Conservation (phyloP, 2,888 invertebrate genomes). For the Saturnia pavonia region DNA sequence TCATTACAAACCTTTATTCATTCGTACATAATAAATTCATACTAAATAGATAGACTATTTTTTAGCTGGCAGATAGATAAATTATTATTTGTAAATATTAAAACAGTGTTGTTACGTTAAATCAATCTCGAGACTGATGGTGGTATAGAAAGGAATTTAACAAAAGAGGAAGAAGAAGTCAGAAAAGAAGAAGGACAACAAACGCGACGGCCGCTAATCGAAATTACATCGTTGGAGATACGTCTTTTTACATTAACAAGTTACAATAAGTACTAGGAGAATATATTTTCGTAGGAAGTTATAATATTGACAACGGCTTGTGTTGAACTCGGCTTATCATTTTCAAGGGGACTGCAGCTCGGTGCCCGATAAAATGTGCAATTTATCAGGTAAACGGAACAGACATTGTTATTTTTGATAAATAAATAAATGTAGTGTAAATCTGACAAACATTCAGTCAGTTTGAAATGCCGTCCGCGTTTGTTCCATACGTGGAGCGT, state of each 20-base stretch:
- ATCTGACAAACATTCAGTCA: not conserved
- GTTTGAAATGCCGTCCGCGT: not conserved
- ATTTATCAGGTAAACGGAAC: slow-evolving; percentile 4
- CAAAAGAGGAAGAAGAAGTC: no score
- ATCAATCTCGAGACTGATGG: no score
- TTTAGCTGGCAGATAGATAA: no score
- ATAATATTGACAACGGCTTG: slow-evolving; percentile 8
- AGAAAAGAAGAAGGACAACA: no score
- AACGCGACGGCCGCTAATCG: no score
- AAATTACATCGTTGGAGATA: not conserved
- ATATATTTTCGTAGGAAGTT: slow-evolving; percentile 33
- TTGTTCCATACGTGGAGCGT: not conserved
- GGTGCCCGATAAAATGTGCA: slow-evolving; percentile 1
- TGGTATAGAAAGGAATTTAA: no score
- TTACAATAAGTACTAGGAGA: slow-evolving; percentile 43
- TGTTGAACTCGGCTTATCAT: slow-evolving; percentile 10
- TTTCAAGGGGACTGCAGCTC: slow-evolving; percentile 11
- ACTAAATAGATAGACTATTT: no score
- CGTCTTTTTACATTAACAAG: slow-evolving; percentile 40
- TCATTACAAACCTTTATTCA: no score
- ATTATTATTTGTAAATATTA: no score
- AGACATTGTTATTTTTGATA: slow-evolving; percentile 3
- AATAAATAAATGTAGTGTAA: not conserved
- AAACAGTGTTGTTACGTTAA: no score
- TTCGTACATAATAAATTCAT: no score